These are phyloP conservation scores for Vireo griseus DNA, from an alignment of 2,797 vertebrate species.

Conservation along the genomic window DNA sequence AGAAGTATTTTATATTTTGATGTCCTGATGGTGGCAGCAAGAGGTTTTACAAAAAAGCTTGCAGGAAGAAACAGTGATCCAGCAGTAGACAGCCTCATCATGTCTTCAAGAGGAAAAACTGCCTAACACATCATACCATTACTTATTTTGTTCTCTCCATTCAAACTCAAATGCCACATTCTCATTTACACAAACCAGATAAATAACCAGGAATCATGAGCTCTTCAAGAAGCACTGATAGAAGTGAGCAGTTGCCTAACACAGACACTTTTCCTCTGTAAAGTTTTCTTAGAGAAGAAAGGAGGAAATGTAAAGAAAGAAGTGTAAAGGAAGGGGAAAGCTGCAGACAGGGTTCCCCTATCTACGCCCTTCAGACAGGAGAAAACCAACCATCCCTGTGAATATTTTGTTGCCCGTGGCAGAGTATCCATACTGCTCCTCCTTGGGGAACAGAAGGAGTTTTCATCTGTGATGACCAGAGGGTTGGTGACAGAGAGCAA, in stretches of 20 bases:
- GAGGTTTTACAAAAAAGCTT: not conserved
- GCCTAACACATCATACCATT: not conserved
- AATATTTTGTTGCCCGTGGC: not conserved
- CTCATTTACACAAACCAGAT: not conserved
- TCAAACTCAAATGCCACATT: not conserved
- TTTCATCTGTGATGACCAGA: not conserved
- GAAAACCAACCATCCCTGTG: not conserved
- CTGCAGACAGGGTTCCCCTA: not conserved
- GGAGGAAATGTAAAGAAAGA: not conserved
- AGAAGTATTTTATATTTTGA: not conserved
- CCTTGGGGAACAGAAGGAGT: not conserved
- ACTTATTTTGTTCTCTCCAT: not conserved
- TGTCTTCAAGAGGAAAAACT: not conserved
- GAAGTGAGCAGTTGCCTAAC: not conserved
- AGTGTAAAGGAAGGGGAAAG: not conserved
- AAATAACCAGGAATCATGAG: not conserved
- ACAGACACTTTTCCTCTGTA: not conserved
- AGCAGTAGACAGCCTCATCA: not conserved
- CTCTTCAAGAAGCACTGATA: not conserved
- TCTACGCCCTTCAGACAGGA: accelerated
- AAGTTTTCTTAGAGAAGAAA: not conserved
- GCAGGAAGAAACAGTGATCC: not conserved
- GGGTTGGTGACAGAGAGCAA: not conserved
- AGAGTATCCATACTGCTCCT: not conserved
- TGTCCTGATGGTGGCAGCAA: slow-evolving; percentile 53